Evolutionary conservation across 1,140 invertebrate genomes (phyloP).

Genomic region (Anoplophora glabripennis): DNA sequence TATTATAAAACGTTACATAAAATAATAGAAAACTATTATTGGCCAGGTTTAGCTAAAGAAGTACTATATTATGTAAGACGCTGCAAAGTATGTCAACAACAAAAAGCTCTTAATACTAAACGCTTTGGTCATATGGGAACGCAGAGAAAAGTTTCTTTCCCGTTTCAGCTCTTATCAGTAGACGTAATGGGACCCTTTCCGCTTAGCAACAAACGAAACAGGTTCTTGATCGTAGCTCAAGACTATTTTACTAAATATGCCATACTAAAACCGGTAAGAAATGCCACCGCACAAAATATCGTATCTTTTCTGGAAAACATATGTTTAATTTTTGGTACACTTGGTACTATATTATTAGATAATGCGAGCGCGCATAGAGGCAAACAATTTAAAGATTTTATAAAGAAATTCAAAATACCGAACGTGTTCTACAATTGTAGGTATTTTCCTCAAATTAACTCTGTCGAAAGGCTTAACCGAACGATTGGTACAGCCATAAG

Average conservation of each 20-base stretch:
- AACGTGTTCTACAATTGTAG: slow-evolving; percentile 17
- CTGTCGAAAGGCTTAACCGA: slow-evolving; percentile 23
- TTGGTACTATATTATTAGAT: slow-evolving; percentile 29
- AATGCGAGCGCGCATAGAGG: slow-evolving; percentile 34
- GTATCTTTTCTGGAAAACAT: slow-evolving; percentile 17
- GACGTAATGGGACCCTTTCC: slow-evolving; percentile 23
- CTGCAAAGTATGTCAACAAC: not conserved
- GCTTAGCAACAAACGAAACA: slow-evolving; percentile 15
- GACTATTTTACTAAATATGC: slow-evolving; percentile 28
- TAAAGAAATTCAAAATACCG: slow-evolving; percentile 17
- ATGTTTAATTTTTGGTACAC: slow-evolving; percentile 28
- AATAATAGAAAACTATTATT: slow-evolving; percentile 19
- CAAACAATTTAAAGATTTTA: slow-evolving; percentile 24
- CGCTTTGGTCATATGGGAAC: slow-evolving; percentile 7
- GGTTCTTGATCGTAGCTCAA: slow-evolving; percentile 13
- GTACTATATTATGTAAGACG: slow-evolving; percentile 1
- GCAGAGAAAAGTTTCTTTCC: slow-evolving; percentile 12
- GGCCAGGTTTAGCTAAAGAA: too few relatives aligned
- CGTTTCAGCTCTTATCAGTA: slow-evolving; percentile 18
- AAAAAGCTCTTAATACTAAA: not conserved
- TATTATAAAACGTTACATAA: slow-evolving; percentile 14
- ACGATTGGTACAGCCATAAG: slow-evolving; percentile 24
- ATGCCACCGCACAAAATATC: slow-evolving; percentile 10
- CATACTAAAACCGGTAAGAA: slow-evolving; percentile 9
- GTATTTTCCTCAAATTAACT: slow-evolving; percentile 22